Conservation (phyloP, 2,888 invertebrate species). For the Lepeophtheirus nordmannii region DNA sequence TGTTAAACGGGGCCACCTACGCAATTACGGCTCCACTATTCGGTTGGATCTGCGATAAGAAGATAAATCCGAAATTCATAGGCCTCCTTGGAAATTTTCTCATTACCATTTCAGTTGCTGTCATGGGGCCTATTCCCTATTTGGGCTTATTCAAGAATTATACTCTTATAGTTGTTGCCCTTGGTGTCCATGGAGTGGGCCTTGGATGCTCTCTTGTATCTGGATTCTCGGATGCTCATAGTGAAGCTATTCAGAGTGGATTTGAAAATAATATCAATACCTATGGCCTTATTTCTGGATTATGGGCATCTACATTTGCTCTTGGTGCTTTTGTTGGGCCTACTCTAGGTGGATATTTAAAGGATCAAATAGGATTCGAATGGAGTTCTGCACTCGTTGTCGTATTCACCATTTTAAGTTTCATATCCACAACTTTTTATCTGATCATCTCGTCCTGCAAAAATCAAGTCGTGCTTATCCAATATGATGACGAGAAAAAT, state of each 20-base stretch:
- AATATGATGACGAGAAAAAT: neutral
- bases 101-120: slow-evolving; percentile 50
- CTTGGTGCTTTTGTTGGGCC: slow-evolving; percentile 72
- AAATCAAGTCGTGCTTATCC: neutral
- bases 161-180: slow-evolving; percentile 25
- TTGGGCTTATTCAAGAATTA: slow-evolving; percentile 37
- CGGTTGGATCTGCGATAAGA: slow-evolving; percentile 63
- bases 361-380: slow-evolving; percentile 54
- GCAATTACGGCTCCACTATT: slow-evolving; percentile 60
- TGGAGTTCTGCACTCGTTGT: slow-evolving; percentile 55
- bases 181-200: slow-evolving; percentile 60
- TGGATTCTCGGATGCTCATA: slow-evolving; percentile 65
- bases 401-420: slow-evolving; percentile 33
- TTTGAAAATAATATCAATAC: slow-evolving; percentile 72
- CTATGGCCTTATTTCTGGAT: slow-evolving; percentile 70
- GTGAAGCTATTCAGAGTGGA: slow-evolving; percentile 62
- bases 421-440: neutral
- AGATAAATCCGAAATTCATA: slow-evolving; percentile 49
- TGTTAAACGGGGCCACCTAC: slow-evolving; percentile 65
- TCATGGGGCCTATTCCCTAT: slow-evolving; percentile 67
- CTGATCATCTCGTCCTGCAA: neutral
- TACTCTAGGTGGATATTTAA: slow-evolving; percentile 54
- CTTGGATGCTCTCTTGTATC: slow-evolving; percentile 69
- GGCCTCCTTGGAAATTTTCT: slow-evolving; percentile 50
- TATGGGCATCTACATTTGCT: slow-evolving; percentile 79